Evolutionary conservation across 1,140 invertebrate species (phyloP).

Genomic region (Zaprionus lachaisei): DNA sequence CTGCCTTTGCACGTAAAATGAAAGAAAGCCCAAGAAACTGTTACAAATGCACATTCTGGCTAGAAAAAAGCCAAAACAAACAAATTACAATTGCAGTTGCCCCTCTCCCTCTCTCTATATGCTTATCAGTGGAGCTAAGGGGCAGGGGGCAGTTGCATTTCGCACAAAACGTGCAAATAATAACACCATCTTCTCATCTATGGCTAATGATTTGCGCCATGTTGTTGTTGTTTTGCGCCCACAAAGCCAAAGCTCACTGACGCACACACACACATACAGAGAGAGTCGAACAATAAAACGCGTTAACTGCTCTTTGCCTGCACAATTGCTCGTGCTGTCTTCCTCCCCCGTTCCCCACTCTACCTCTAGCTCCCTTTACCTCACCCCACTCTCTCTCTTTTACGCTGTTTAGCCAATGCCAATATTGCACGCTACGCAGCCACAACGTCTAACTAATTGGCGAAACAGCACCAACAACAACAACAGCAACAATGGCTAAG

Average conservation of each 20-base stretch:
- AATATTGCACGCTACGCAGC: slow-evolving; percentile 69
- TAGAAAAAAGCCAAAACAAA: not conserved
- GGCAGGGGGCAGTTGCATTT: slow-evolving; percentile 66
- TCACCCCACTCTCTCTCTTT: not conserved
- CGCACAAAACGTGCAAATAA: slow-evolving; percentile 75
- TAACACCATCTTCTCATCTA: slow-evolving; percentile 74
- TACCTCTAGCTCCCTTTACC: slow-evolving; percentile 27
- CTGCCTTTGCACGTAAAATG: not conserved
- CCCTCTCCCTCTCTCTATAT: not conserved
- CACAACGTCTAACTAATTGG: slow-evolving; percentile 55
- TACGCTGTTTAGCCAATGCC: slow-evolving; percentile 19
- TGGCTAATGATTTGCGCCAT: slow-evolving; percentile 75
- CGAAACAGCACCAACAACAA: slow-evolving; percentile 44
- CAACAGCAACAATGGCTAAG: slow-evolving; percentile 53
- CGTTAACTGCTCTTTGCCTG: slow-evolving; percentile 76
- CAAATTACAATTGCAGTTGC: not conserved
- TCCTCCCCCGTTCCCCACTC: too few relatives aligned
- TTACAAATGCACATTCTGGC: not conserved
- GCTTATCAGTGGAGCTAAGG: not conserved
- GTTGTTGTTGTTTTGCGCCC: slow-evolving; percentile 24
- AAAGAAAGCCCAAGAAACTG: not conserved
- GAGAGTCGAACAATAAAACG: slow-evolving; percentile 69
- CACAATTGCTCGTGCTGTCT: slow-evolving; percentile 43
- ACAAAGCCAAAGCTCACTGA: slow-evolving; percentile 36
- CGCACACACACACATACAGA: slow-evolving; percentile 40